A percentile compares a stretch with the other conserved stretches of the same genome.
Conservation (phyloP, 2,113 vertebrate species). For the Mystacornis crossleyi region DNA sequence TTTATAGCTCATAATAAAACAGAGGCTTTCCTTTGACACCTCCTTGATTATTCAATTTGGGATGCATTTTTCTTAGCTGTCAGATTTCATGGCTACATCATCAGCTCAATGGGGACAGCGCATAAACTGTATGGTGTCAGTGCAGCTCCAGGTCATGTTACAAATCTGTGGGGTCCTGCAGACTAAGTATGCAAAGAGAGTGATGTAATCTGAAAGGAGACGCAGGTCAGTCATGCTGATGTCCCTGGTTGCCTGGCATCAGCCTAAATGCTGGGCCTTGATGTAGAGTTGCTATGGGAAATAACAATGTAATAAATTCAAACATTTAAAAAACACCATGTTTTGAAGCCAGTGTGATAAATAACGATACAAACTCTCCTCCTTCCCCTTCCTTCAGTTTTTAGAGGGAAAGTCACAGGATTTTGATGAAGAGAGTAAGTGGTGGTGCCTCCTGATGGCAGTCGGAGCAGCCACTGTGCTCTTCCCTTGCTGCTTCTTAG, state of each 20-base stretch:
- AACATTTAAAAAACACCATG: not conserved
- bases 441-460: not conserved
- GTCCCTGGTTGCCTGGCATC: not conserved
- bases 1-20: slow-evolving; percentile 33
- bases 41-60: slow-evolving; percentile 14
- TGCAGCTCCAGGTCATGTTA: not conserved
- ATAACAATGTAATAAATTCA: not conserved
- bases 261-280: not conserved
- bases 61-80: not conserved
- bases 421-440: rapidly evolving
- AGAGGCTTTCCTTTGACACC: not conserved
- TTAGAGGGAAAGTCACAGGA: not conserved
- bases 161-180: not conserved
- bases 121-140: not conserved
- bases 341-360: not conserved
- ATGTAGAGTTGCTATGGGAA: not conserved
- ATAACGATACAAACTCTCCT: not conserved
- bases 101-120: not conserved
- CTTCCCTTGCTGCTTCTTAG: not conserved
- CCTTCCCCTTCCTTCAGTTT: not conserved
- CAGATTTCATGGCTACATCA: slow-evolving; percentile 6
- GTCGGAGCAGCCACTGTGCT: rapidly evolving
- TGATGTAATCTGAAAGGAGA: not conserved
- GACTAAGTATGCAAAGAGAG: not conserved
- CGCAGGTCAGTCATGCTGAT: not conserved